Percentiles rank a stretch among this genome's conserved stretches.
phyloP scores from a whole-genome alignment of 2,888 invertebrate species.

The Eupithecia centaureata region DNA sequence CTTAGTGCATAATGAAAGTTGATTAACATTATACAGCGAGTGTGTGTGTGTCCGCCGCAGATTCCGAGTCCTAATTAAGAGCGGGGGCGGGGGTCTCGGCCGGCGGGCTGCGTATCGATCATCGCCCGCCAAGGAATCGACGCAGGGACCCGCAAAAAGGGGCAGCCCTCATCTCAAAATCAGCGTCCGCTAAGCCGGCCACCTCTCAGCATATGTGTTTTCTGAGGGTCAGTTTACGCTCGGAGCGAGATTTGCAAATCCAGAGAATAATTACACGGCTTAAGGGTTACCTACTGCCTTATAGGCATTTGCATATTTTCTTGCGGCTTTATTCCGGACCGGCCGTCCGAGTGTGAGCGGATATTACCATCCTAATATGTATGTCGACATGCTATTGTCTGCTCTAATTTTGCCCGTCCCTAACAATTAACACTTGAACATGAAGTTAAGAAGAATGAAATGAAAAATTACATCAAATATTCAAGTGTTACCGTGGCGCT shows the following conservation, averaged over 20 bases:
- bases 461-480: neutral
- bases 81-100: conserved; percentile 84
- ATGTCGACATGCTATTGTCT: conserved; percentile 33
- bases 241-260: conserved; percentile 81
- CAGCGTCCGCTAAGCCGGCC: conserved; percentile 79
- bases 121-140: conserved; percentile 83
- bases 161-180: conserved; percentile 81
- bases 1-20: conserved; percentile 85
- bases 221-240: conserved; percentile 83
- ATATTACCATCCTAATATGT: conserved; percentile 46
- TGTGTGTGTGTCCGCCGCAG: conserved; percentile 91
- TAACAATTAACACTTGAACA: neutral
- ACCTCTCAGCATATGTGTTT: conserved; percentile 82
- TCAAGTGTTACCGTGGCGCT: conserved; percentile 2
- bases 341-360: conserved; percentile 55
- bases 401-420: conserved; percentile 10
- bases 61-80: conserved; percentile 94
- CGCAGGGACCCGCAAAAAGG: conserved; percentile 83
- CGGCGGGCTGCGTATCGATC: conserved; percentile 80
- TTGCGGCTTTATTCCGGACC: conserved; percentile 70
- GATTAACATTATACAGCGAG: conserved; percentile 80
- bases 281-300: conserved; percentile 83
- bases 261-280: conserved; percentile 84
- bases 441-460: neutral
- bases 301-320: conserved; percentile 83